Base-by-base conservation (phyloP, 1,140 invertebrate genomes). In the Lethocerus indicus region DNA sequence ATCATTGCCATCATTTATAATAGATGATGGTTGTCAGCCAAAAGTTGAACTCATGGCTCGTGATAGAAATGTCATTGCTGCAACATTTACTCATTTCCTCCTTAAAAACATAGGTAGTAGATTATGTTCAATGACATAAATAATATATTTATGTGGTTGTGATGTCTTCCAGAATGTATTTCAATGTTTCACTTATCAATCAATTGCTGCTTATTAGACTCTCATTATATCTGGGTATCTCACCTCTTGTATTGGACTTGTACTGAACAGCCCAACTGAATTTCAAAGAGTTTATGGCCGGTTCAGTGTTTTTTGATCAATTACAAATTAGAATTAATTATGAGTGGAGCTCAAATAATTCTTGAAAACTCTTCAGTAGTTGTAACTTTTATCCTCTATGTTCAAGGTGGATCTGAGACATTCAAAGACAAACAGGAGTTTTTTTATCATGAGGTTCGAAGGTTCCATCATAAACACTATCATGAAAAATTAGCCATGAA, bases 401-500 rank as follows among this genome's bases (percentile, higher is more conserved):
- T 48, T 51, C 48, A 47, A 74, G 72, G 89, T 42, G 90, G 90
- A 5, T 91, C 87, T 23, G 89, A 94, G 69, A 89, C 88, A 24
- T 95, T 95, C 61, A 87, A 89, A 67, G 89, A 93, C 62, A 94
- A 94, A 63, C 86, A 91, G 67, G 85, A 89, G 59, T 92, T 90
- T 67, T 93, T 94, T 67, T 90, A 92, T 66, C 87, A 88, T 63
- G 87, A 92, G 71, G 77, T 94, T 39, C 70, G 88, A 57, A 87
- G 87, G 58, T 79, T 79, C 61, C 86, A 84, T 68, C 78, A 81
- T 56, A 84, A 82, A 54, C 79, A 85, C 60, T 80, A 84, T 59
- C 85, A 91, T 62, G 85, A 88, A 58, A 86, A 84, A 61, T 63
- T 91, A 21, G 71, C 76, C 2, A 70, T 94, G 62, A 87, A 86